Conservation (phyloP, 2,113 vertebrate genomes). For the Stigmatopora argus region DNA sequence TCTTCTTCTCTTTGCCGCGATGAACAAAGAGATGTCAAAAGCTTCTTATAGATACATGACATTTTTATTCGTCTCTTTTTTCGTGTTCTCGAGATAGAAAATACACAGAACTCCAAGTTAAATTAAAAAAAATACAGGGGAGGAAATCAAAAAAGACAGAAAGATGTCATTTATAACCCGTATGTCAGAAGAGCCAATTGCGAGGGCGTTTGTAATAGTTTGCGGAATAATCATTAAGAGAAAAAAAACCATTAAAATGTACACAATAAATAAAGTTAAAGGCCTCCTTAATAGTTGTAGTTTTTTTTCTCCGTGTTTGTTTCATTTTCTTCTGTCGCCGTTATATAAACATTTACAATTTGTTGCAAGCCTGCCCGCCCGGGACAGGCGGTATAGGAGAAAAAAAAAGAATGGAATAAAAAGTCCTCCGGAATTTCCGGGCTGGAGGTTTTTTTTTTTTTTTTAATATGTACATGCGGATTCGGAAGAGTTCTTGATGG, state of each 20-base stretch:
- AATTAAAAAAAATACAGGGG: conserved; percentile 78
- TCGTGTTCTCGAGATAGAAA: conserved; percentile 72
- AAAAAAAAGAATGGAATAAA: not conserved
- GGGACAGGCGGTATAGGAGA: not conserved
- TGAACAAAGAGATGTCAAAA: conserved; percentile 90
- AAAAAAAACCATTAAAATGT: conserved; percentile 79
- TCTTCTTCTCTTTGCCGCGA: conserved; percentile 86
- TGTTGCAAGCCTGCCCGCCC: conserved; percentile 75
- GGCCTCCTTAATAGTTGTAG: conserved; percentile 53
- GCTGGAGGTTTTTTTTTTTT: conserved; percentile 47
- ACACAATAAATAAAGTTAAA: conserved; percentile 90
- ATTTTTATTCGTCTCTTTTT: conserved; percentile 66
- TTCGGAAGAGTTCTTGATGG: conserved; percentile 35
- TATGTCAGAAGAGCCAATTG: conserved; percentile 39
- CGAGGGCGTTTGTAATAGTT: conserved; percentile 38
- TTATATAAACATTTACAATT: conserved; percentile 87
- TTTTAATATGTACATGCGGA: conserved; percentile 75
- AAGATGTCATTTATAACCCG: not conserved
- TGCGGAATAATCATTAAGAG: conserved; percentile 65
- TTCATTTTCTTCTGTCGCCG: conserved; percentile 36
- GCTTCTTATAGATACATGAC: conserved; percentile 80
- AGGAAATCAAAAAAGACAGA: conserved; percentile 25
- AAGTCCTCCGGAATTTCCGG: conserved; percentile 59
- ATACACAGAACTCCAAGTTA: conserved; percentile 83
- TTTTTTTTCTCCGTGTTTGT: conserved; percentile 36